Evolutionary conservation across 2,113 vertebrate genomes (phyloP), one percentile per base, ranked within the genome.

Genomic region (Dolichotis patagonum): DNA sequence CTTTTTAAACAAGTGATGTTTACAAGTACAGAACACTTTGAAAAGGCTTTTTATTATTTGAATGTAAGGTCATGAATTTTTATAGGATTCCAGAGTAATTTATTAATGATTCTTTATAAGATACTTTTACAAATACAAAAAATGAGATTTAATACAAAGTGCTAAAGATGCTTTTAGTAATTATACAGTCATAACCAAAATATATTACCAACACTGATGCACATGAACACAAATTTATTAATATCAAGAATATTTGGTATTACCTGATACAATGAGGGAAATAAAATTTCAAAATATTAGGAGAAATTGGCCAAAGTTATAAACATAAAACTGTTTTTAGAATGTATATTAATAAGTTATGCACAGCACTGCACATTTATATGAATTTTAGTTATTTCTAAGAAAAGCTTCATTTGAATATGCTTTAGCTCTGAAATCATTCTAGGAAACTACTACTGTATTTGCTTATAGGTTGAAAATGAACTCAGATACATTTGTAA

Each of bases 291-390:
- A 96, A 52, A 85, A 7, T 88, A 5, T 88, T 11, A 12, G 89
- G 49, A 95, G 16, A 7, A 80, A 97, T 93, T 96, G 30, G 60
- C 77, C 63, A 96, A 12, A 96, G 67, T 95, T 97, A 96, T 22
- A 97, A 98, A 96, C 56, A 96, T 12, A 65, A 58, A 58, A 87
- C 10, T 95, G 24, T 96, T 97, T 91, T 92, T 46, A 97, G 96
- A 97, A 81, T 77, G 52, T 26, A 24, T 94, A 43, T 35, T 89
- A 84, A 83, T 95, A 87, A 62, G 89, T 85, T 58, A 67, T 69
- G 12, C 80, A 96, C 96, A 91, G 43, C 38, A 38, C 38, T 93
- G 91, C 67, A 88, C 30, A 97, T 94, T 97, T 49, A 97, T 88
- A 96, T 3, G 91, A 85, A 62, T 94, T 35, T 73, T 89, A 97